A percentile compares a stretch with the other conserved stretches of the same genome.
Conservation (phyloP, 2,113 vertebrate species). For the Gila orcuttii region DNA sequence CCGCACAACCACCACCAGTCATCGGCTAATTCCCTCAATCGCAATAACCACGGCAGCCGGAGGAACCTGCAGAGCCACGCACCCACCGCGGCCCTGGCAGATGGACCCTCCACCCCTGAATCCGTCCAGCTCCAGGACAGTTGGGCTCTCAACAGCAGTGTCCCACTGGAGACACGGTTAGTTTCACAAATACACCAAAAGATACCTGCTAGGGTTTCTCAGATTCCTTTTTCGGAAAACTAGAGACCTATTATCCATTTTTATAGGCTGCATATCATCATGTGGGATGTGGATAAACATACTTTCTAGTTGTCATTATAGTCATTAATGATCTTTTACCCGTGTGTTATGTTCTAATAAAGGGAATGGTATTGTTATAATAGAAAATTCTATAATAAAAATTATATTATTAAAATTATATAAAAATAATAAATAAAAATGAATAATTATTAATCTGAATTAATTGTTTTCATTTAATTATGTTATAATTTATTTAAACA, state of each 20-base stretch:
- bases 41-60: constrained; percentile 83
- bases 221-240: not conserved
- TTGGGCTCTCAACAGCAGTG: constrained; percentile 92
- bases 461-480: not conserved
- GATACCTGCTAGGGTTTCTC: not conserved
- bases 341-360: not conserved
- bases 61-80: constrained; percentile 84
- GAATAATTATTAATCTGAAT: not conserved
- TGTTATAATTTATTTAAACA: not conserved
- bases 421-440: not conserved
- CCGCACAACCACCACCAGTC: constrained; percentile 88
- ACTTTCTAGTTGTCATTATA: not conserved
- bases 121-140: constrained; percentile 91
- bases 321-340: not conserved
- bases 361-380: not conserved
- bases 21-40: constrained; percentile 88
- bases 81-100: constrained; percentile 74
- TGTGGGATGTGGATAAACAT: not conserved
- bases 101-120: constrained; percentile 86
- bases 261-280: not conserved
- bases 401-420: not conserved
- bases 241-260: not conserved
- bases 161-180: constrained; percentile 87
- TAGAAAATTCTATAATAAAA: not conserved
- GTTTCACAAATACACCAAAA: not conserved